Conservation (phyloP, 2,113 vertebrate genomes). For the Silurus glanis region DNA sequence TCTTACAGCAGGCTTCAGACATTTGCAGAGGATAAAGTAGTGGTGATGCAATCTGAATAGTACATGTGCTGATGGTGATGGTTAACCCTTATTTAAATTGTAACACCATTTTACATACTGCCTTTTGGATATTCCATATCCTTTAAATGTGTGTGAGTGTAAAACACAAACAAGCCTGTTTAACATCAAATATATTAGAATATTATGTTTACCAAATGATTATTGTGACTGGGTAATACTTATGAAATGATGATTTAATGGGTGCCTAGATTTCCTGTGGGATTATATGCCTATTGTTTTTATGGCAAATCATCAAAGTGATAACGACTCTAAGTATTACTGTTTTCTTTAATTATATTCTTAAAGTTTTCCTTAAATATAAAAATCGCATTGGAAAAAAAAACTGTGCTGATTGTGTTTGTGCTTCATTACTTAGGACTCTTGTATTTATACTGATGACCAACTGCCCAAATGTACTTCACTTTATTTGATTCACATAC, state of each 20-base stretch:
- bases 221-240: not conserved
- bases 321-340: not conserved
- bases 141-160: not conserved
- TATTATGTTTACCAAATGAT: not conserved
- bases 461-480: too few species aligned
- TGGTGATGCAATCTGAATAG: not conserved
- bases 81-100: not conserved
- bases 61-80: not conserved
- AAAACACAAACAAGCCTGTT: not conserved
- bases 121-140: not conserved
- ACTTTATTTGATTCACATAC: too few species aligned
- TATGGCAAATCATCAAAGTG: not conserved
- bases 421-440: too few species aligned
- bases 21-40: not conserved
- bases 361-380: not conserved
- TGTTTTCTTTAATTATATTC: not conserved
- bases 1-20: not conserved
- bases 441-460: too few species aligned
- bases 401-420: too few species aligned
- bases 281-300: not conserved
- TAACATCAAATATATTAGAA: not conserved
- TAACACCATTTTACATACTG: not conserved
- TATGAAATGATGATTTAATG: not conserved
- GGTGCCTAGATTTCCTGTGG: not conserved
- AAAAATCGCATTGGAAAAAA: not conserved